Base-by-base conservation (phyloP, 2,113 vertebrate genomes). In the Thymallus thymallus region DNA sequence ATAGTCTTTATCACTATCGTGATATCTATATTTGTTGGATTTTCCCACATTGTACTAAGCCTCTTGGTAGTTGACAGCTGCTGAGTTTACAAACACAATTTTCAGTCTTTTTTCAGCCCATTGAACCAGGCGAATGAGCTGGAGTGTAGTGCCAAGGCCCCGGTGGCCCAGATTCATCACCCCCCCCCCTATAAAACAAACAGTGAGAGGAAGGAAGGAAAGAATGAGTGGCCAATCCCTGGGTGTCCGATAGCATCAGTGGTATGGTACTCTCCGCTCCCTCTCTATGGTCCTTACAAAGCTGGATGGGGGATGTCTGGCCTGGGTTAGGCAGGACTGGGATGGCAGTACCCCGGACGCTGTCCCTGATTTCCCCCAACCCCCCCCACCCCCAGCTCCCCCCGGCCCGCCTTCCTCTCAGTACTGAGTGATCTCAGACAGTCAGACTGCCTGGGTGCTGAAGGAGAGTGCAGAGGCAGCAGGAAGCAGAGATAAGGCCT, bases 401-500 rank as follows among this genome's bases (percentile, higher is more conserved):
- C 48, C 30, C 77, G 14, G 41, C 9, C 62, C 73, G 6, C 6
- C 22, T 73, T 45, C 77, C 65, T 68, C 80, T 80, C 81, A 67
- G 45, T 6, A 14, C 85, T 89, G 89, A 90, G 83, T 89, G 91
- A 92, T 91, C 88, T 87, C 86, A 88, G 88, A 83, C 82, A 87
- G 88, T 86, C 81, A 80, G 82, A 77, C 79, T 51, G 78, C 77
- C 80, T 78, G 88, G 85, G 78, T 88, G 85, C 87, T 80, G 87
- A 87, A 88, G 85, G 83, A 90, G 89, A 86, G 81, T 77, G 74
- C 82, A 72, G 80, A 76, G 78, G 87, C 91, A 92, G 91, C 89
- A 91, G 92, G 89, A 88, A 18, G 81, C 75, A 76, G 83, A 88
- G 93, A 94, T 93, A 94, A 93, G 88, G 72, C 80, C 70, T 76